Percentiles rank a stretch among this genome's conserved stretches.
These are phyloP conservation scores for Brachionus koreanus DNA, from an alignment of 1,140 invertebrate species.

Conservation along the genomic window DNA sequence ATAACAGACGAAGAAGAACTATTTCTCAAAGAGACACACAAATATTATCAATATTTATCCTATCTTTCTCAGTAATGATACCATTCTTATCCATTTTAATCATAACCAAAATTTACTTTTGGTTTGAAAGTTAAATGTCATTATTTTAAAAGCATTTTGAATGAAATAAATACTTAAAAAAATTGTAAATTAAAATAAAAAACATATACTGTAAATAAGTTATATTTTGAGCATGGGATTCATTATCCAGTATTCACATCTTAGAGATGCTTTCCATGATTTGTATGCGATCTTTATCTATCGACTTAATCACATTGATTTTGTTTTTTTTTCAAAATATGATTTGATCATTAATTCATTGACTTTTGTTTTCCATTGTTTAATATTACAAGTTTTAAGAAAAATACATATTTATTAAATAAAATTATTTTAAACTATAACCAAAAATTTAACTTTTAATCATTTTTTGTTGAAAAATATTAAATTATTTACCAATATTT, in stretches of 20 bases:
- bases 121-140: neutral
- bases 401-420: neutral
- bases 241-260: neutral
- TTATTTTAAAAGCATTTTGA: neutral
- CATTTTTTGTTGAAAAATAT: neutral
- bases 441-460: neutral
- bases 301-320: neutral
- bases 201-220: neutral
- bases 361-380: neutral
- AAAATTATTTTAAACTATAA: neutral
- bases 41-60: neutral
- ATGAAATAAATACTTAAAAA: slow-evolving; percentile 1
- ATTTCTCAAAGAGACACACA: slow-evolving; percentile 3
- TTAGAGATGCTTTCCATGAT: neutral
- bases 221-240: neutral
- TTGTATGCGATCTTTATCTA: neutral
- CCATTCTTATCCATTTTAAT: slow-evolving; percentile 11
- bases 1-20: neutral
- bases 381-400: neutral
- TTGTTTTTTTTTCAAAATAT: neutral
- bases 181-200: neutral
- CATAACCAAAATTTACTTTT: neutral
- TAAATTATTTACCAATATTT: neutral
- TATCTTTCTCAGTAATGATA: neutral
- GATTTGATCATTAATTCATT: neutral